A percentile compares a stretch with the other conserved stretches of the same genome.
Evolutionary conservation across 2,113 vertebrate genomes (phyloP).

Genomic region (Chaetodon trifascialis): DNA sequence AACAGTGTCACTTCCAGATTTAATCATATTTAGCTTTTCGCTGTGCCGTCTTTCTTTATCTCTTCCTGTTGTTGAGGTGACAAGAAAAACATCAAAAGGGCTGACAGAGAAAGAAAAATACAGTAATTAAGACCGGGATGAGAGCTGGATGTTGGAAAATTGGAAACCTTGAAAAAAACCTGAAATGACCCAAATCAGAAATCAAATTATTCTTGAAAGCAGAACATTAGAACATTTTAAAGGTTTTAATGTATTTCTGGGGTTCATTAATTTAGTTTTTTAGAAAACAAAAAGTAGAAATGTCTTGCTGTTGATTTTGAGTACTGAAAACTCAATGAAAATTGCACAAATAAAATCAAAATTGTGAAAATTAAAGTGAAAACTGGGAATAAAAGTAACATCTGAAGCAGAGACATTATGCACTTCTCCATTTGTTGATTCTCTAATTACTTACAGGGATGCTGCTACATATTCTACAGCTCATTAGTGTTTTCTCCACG

Average conservation of each 20-base stretch:
- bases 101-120: neutral
- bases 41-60: neutral
- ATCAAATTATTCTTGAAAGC: neutral
- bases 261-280: neutral
- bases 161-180: neutral
- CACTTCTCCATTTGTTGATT: neutral
- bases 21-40: neutral
- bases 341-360: neutral
- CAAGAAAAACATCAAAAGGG: neutral
- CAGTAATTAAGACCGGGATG: neutral
- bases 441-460: neutral
- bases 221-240: neutral
- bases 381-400: neutral
- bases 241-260: neutral
- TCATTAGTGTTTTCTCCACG: neutral
- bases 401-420: neutral
- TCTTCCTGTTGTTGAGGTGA: constrained; percentile 2
- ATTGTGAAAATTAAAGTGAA: neutral
- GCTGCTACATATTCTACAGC: neutral
- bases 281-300: neutral
- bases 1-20: constrained; percentile 6
- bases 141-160: neutral
- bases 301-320: neutral
- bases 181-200: neutral
- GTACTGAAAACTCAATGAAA: neutral